Base-by-base conservation (phyloP, 2,888 invertebrate species). In the Polyommatus iphigenia region DNA sequence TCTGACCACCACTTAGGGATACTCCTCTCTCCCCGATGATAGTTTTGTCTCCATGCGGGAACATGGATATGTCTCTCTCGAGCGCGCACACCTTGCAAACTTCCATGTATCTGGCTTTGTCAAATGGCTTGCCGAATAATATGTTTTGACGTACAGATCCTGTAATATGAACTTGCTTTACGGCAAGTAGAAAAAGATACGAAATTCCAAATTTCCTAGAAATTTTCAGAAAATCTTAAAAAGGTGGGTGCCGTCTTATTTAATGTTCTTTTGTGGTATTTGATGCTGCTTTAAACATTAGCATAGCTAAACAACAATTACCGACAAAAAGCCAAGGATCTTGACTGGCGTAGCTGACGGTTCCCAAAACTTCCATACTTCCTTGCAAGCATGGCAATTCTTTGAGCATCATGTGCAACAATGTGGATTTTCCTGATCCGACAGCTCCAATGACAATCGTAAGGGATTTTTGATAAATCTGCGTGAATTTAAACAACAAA, bases 71-170 rank as follows among this genome's bases (percentile, higher is more conserved):
- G 84, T 98, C 98, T 82, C 96, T 90, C 85, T 96, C 96, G 36
- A 97, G 91, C 15, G 96, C 96, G 87, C 97, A 97, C 0, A 95
- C 96, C 85, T 95, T 96, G 54, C 98, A 92, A 24, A 96, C 96
- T 86, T 96, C 95, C 90, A 94, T 96, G 83, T 95, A 96, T 29
- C 95, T 94, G 15, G 89, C 80, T 79, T 89, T 93, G 77, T 87
- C 95, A 93, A 95, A 96, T 81, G 95, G 94, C 85, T 95, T 95
- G 0, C 99, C 99, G 87, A 99, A 99, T 0, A 98, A 89, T 82
- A 99, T 98, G 87, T 99, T 99, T 87, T 99, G 98, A 15, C 97
- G 95, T 0, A 99, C 96, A 32, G 97, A 97, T 7, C 96, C 95
- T 91, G 79, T 50, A 77, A 67, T 46, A 78, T 46, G 10, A 46